Evolutionary conservation across 2,888 invertebrate species (phyloP).

Genomic region (Rotaria macrura): DNA sequence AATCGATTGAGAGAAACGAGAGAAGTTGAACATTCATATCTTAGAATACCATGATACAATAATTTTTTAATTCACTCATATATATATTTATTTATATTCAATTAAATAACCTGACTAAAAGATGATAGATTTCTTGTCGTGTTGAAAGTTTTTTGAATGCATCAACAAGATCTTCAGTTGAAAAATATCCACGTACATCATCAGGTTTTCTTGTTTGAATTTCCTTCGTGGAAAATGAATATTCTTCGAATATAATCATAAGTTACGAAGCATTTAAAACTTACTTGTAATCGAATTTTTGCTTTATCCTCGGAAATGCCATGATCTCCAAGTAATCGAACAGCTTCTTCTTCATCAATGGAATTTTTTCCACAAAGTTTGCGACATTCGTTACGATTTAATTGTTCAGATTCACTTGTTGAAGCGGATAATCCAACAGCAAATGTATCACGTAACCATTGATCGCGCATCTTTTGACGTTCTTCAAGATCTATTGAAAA

Average conservation of each 20-base stretch:
- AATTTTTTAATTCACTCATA: no score
- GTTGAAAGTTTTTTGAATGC: slow-evolving; percentile 57
- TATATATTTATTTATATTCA: not conserved
- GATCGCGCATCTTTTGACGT: slow-evolving; percentile 42
- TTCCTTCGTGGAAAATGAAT: slow-evolving; percentile 46
- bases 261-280: no score
- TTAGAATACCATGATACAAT: no score
- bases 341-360: slow-evolving; percentile 38
- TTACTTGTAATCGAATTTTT: slow-evolving; percentile 4
- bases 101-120: slow-evolving; percentile 53
- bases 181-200: slow-evolving; percentile 50
- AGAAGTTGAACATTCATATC: no score
- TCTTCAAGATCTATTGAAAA: slow-evolving; percentile 42
- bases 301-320: not conserved
- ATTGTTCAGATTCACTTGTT: not conserved
- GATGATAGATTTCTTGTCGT: slow-evolving; percentile 56
- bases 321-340: slow-evolving; percentile 36
- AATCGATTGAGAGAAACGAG: no score
- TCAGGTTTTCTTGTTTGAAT: slow-evolving; percentile 50
- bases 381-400: not conserved
- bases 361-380: slow-evolving; percentile 13
- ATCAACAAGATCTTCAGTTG: slow-evolving; percentile 54
- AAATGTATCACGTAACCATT: slow-evolving; percentile 42
- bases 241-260: no score
- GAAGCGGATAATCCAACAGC: slow-evolving; percentile 36